phyloP scores from a whole-genome alignment of 2,113 vertebrate species.

The Triplophysa siluroides region DNA sequence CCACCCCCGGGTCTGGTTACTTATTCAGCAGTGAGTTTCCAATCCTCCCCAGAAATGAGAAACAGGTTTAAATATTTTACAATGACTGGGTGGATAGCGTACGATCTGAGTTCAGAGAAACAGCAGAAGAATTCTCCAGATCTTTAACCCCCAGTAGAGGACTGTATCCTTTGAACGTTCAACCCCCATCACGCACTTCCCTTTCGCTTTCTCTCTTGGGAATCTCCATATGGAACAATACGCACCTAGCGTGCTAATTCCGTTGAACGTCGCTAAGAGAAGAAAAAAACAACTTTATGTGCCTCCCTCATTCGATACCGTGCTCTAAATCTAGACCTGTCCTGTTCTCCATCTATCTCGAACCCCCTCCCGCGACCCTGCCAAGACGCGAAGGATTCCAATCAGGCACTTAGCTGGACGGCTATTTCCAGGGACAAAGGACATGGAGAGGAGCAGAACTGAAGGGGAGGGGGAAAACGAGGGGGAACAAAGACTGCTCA shows the following conservation, averaged over 20 bases:
- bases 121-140: conserved; percentile 70
- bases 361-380: conserved; percentile 60
- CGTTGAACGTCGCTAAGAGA: conserved; percentile 72
- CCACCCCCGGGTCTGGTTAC: conserved; percentile 63
- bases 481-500: conserved; percentile 76
- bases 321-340: conserved; percentile 26
- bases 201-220: conserved; percentile 67
- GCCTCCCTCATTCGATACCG: conserved; percentile 23
- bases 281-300: conserved; percentile 61
- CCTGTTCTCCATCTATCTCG: conserved; percentile 22
- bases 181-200: conserved; percentile 55
- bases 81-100: conserved; percentile 53
- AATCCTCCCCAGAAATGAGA: conserved; percentile 73
- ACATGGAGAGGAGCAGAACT: conserved; percentile 78
- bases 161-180: conserved; percentile 62
- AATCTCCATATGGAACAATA: conserved; percentile 85
- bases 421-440: conserved; percentile 81
- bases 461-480: conserved; percentile 81
- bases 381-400: conserved; percentile 75
- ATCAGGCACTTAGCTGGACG: conserved; percentile 79
- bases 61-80: conserved; percentile 77
- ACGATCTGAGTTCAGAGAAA: conserved; percentile 39
- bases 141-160: conserved; percentile 72
- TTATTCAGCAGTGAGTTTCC: conserved; percentile 76
- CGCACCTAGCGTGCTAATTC: conserved; percentile 84